Base-by-base conservation (phyloP, 2,797 vertebrate genomes). In the Premnoplex brunnescens region DNA sequence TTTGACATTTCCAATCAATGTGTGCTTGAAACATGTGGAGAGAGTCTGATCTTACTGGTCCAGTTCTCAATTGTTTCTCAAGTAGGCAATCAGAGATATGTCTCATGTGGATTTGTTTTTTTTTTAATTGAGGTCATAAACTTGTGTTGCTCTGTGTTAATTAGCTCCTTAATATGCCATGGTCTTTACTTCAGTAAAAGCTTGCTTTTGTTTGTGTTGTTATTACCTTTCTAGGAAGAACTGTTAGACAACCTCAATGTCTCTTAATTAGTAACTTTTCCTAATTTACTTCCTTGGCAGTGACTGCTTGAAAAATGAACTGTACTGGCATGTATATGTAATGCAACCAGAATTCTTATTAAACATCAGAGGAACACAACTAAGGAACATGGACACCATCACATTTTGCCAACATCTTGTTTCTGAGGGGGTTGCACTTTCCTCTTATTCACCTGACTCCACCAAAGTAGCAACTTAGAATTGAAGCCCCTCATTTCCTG, bases 1-100 rank as follows among this genome's bases (percentile, higher is more conserved):
- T 97, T 97, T 94, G 78, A 72, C 91, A 88, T 93, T 95, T 95
- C 41, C 79, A 93, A 89, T 96, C 78, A 87, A 91, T 92, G 75
- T 76, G 92, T 67, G 80, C 63, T 94, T 95, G 72, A 95, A 97
- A 87, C 7, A 12, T 6, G 30, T 92, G 41, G 72, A 93, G 86
- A 75, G 37, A 96, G 27, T 89, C 75, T 96, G 75, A 83, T 79
- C 26, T 88, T 94, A 82, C 28, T 84, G 77, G 62, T 92, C 18
- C 30, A 39, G 49, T 55, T 87, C 63, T 89, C 96, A 93, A 30
- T 84, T 91, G 59, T 84, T 96, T 95, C 60, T 95, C 49, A 51
- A 94, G 79, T 54, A 67, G 21, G n/a, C 27, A 87, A 87, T 90
- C 71, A 68, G 76, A 79, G 44, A 84, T 77, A 55, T 44, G 54